Conservation (phyloP, 2,888 invertebrate genomes). For the Ptychoptera albimana region DNA sequence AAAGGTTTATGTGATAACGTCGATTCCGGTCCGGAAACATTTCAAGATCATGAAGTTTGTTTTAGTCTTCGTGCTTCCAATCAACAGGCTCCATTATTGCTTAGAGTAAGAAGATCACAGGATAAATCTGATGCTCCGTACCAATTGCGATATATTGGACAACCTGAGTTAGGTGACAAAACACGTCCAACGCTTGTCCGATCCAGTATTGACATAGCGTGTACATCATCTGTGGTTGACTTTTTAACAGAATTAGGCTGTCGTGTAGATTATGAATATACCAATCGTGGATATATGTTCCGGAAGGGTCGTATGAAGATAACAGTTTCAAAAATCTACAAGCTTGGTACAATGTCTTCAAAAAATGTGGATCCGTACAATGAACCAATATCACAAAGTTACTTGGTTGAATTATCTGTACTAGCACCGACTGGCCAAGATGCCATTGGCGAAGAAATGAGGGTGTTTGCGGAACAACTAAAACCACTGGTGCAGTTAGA, state of each 20-base stretch:
- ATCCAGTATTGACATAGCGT: slow-evolving; percentile 84
- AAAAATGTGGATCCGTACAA: slow-evolving; percentile 46
- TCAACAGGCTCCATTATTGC: slow-evolving; percentile 44
- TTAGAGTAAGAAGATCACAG: slow-evolving; percentile 71
- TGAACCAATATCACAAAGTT: slow-evolving; percentile 82
- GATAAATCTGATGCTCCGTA: slow-evolving; percentile 51
- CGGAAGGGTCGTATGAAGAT: slow-evolving; percentile 95
- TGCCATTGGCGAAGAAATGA: slow-evolving; percentile 91
- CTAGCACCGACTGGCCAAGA: slow-evolving; percentile 84
- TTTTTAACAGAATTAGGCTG: slow-evolving; percentile 87
- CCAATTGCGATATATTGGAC: slow-evolving; percentile 83
- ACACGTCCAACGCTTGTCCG: slow-evolving; percentile 78
- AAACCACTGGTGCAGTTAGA: slow-evolving; percentile 82
- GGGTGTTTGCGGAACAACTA: slow-evolving; percentile 84
- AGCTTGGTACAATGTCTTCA: slow-evolving; percentile 58
- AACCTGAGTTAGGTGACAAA: slow-evolving; percentile 79
- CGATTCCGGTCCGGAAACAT: slow-evolving; percentile 77
- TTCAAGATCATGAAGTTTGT: slow-evolving; percentile 87
- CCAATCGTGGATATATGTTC: slow-evolving; percentile 86
- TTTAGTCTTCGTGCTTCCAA: slow-evolving; percentile 58
- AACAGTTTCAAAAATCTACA: slow-evolving; percentile 86
- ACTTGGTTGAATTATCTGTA: slow-evolving; percentile 81
- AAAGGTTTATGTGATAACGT: slow-evolving; percentile 88
- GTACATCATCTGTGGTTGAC: slow-evolving; percentile 76
- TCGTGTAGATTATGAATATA: slow-evolving; percentile 84